These are phyloP conservation scores for Balanococcus diminutus DNA, from an alignment of 2,888 invertebrate species.

Conservation along the genomic window DNA sequence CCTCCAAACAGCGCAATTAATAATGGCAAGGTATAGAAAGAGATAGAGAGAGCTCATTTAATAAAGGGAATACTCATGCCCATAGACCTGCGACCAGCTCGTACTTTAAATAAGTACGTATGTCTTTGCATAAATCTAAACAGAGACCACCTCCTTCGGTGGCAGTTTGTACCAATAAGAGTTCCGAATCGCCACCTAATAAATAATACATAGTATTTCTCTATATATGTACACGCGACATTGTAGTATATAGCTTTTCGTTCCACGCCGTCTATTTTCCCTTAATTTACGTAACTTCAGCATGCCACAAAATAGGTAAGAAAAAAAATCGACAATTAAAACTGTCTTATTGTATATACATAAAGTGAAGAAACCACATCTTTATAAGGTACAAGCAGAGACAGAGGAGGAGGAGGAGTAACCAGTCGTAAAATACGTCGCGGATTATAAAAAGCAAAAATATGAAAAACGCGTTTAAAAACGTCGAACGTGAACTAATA, in stretches of 20 bases:
- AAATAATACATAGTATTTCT: not conserved
- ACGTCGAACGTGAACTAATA: constrained; percentile 10
- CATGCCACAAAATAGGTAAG: not conserved
- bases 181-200: not conserved
- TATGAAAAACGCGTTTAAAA: constrained; percentile 4
- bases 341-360: not conserved
- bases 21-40: not conserved
- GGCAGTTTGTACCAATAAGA: not conserved
- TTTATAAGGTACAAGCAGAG: no score
- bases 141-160: not conserved
- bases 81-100: no score
- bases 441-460: not conserved
- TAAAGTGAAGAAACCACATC: no score
- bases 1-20: not conserved
- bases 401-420: not conserved
- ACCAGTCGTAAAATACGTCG: no score
- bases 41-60: not conserved
- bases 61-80: not conserved
- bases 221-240: constrained; percentile 24
- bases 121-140: constrained; percentile 20
- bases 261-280: not conserved
- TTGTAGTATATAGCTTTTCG: constrained; percentile 9
- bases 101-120: not conserved
- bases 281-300: not conserved
- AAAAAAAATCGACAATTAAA: not conserved